phyloP scores from a whole-genome alignment of 1,140 invertebrate genomes.

The Cyclina sinensis region DNA sequence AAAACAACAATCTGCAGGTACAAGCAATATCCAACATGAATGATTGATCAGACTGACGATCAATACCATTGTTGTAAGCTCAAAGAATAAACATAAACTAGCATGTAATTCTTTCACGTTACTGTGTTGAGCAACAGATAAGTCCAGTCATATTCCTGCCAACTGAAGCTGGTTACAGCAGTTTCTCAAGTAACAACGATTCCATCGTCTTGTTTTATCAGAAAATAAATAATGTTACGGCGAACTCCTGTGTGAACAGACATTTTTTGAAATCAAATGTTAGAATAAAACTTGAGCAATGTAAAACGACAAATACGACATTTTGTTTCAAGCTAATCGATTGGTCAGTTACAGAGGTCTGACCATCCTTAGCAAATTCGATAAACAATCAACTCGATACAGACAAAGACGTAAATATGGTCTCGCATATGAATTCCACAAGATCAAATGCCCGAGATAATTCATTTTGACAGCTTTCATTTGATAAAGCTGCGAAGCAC shows the following conservation, averaged over 20 bases:
- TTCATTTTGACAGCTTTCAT: no score
- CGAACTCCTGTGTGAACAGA: background rate
- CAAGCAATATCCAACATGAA: no score
- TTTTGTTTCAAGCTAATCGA: background rate
- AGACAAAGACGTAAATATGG: background rate
- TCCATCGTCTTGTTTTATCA: background rate
- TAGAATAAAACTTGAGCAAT: background rate
- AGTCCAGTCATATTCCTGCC: no score
- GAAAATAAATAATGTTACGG: background rate
- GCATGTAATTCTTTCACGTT: no score
- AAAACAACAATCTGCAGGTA: no score
- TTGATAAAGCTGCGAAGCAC: no score
- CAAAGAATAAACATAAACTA: no score
- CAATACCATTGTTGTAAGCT: no score
- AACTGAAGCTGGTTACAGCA: background rate
- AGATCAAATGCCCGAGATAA: no score
- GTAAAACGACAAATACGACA: background rate
- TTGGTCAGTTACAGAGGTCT: background rate
- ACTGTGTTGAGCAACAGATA: no score
- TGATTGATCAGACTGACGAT: no score
- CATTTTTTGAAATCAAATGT: background rate
- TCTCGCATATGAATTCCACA: background rate
- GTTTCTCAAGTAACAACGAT: background rate
- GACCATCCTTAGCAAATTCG: background rate
- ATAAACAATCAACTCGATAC: background rate